These are phyloP conservation scores for Hirtodrosophila histrioides DNA, from an alignment of 2,888 invertebrate species.

Conservation along the genomic window DNA sequence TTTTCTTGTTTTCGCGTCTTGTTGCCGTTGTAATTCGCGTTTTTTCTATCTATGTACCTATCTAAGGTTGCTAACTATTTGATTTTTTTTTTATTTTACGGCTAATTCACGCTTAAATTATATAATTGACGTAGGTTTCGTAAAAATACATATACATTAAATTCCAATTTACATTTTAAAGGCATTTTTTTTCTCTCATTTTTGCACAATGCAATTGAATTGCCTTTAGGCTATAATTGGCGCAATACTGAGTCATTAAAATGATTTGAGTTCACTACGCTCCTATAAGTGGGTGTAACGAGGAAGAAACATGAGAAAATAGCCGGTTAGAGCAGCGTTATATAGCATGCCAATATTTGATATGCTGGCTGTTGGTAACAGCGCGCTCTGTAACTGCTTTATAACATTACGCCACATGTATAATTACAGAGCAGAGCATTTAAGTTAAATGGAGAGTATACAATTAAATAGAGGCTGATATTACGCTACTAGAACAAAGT, in stretches of 20 bases:
- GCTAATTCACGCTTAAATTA: conserved; percentile 75
- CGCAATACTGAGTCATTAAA: conserved; percentile 49
- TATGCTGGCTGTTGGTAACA: conserved; percentile 8
- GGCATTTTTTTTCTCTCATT: background rate
- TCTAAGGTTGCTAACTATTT: conserved; percentile 37
- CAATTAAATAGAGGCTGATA: too few relatives aligned
- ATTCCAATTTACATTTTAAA: conserved; percentile 65
- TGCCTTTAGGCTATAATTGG: conserved; percentile 48
- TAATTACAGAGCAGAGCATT: background rate
- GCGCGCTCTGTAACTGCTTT: background rate
- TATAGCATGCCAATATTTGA: conserved; percentile 5
- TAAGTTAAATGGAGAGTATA: too few relatives aligned
- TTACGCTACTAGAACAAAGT: too few relatives aligned
- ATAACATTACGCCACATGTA: background rate
- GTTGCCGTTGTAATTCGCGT: conserved; percentile 48
- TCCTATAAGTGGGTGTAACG: conserved; percentile 39
- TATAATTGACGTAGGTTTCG: conserved; percentile 73
- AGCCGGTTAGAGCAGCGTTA: background rate
- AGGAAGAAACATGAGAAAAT: conserved; percentile 25
- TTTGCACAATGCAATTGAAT: conserved; percentile 33
- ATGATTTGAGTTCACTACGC: conserved; percentile 32
- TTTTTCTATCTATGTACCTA: conserved; percentile 21
- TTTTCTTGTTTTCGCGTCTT: conserved; percentile 68
- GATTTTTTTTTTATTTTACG: conserved; percentile 21
- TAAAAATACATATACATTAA: conserved; percentile 67